Evolutionary conservation across 1,140 invertebrate species (phyloP), one percentile per base, ranked within the genome.

Genomic region (Frieseomelitta varia): DNA sequence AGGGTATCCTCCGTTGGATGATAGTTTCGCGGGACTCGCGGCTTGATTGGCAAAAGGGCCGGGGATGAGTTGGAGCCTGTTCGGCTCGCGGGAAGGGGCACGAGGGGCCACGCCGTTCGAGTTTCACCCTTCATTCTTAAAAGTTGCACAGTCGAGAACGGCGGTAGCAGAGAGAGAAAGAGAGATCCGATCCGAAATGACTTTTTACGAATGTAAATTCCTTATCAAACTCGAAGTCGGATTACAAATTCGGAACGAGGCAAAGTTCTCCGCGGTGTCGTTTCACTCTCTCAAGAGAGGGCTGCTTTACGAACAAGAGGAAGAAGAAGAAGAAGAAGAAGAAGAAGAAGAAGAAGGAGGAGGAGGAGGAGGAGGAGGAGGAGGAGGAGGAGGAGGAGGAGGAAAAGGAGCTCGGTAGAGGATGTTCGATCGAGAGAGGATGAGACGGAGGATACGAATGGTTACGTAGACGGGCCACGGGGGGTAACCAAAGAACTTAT

Each of bases 191-290:
- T 92, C 85, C 84, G 87, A 82, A 92, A 89, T 89, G 90, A 81
- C 85, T 92, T 91, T 92, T 91, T 91, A 92, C 90, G 86, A 93
- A 93, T 92, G 92, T 92, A 92, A 92, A 93, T 93, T 93, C 89
- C 90, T 93, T 92, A 93, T 92, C 88, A 90, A 91, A 92, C 90
- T 92, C 85, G 80, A 86, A 86, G 89, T 86, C 85, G 89, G 89
- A 92, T 93, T 92, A 92, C 88, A 91, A 93, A 93, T 93, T 93
- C 91, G 89, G 85, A 87, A 90, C 85, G 90, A 88, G 89, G 82
- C 86, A 87, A 91, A 92, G 85, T 92, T 93, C 91, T 85, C 81
- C 84, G 24, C 87, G 85, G 81, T 87, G 85, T 87, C 87, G 75
- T 85, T 79, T 47, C 78, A 47, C 78, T 65, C 79, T 74, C 82